phyloP scores from a whole-genome alignment of 2,113 vertebrate genomes.

The Acrocephalus arundinaceus region DNA sequence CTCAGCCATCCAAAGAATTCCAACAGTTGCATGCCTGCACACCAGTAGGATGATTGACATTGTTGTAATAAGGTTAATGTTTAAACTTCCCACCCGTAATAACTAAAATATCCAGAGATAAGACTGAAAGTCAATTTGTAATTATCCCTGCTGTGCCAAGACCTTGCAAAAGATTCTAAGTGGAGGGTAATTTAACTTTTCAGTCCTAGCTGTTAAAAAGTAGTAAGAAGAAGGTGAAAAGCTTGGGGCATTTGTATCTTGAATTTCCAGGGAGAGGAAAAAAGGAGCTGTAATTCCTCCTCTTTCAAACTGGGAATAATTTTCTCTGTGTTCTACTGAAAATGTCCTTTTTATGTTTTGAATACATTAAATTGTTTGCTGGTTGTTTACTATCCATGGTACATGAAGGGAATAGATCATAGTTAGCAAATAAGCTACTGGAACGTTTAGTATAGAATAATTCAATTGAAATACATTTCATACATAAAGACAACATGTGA shows the following conservation, averaged over 20 bases:
- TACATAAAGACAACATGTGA: constrained; percentile 43
- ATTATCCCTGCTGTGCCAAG: constrained; percentile 48
- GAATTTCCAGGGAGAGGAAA: neutral
- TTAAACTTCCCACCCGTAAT: constrained; percentile 57
- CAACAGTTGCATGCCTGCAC: constrained; percentile 36
- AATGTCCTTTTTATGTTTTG: constrained; percentile 5
- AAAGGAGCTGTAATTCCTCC: neutral
- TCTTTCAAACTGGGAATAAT: neutral
- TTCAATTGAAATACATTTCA: constrained; percentile 52
- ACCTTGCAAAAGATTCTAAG: constrained; percentile 48
- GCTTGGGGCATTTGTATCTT: neutral
- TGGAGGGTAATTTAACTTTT: constrained; percentile 38
- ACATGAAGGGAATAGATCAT: constrained; percentile 31
- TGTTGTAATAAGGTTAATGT: constrained; percentile 65
- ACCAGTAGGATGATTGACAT: constrained; percentile 49
- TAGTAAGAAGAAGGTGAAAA: neutral
- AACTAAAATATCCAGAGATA: constrained; percentile 64
- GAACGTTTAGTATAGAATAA: constrained; percentile 25
- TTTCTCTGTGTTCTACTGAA: neutral
- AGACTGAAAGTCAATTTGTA: constrained; percentile 60
- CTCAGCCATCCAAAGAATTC: constrained; percentile 41
- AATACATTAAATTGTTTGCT: neutral
- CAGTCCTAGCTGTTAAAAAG: neutral
- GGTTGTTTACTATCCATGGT: constrained; percentile 47
- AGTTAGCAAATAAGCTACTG: constrained; percentile 48